A percentile compares a stretch with the other conserved stretches of the same genome.
phyloP scores from a whole-genome alignment of 1,140 invertebrate genomes.

The Ips nitidus region DNA sequence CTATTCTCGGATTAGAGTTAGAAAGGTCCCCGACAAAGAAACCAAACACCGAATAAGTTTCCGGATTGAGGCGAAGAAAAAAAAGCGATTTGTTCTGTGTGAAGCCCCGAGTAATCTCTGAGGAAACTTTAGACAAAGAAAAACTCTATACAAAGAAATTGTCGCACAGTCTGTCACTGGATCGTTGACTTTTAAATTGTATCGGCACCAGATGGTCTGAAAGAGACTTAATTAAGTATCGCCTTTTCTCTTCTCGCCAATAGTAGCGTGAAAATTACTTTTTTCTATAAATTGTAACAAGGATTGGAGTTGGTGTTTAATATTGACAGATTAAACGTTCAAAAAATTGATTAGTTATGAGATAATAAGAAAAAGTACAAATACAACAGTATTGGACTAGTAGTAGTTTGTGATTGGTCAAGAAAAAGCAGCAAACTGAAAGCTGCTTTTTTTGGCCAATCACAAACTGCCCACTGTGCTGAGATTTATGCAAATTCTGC shows the following conservation, averaged over 20 bases:
- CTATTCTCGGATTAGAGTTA: neutral
- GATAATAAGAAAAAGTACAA: no score
- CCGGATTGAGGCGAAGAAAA: neutral
- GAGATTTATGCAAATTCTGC: no score
- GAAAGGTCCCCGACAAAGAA: neutral
- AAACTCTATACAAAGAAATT: slow-evolving; percentile 21
- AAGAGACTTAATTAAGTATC: slow-evolving; percentile 22
- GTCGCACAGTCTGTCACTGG: slow-evolving; percentile 28
- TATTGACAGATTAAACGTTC: no score
- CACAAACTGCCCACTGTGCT: no score
- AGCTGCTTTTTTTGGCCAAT: no score
- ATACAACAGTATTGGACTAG: no score
- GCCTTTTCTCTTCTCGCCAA: neutral
- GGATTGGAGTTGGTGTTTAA: no score
- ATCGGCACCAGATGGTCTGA: slow-evolving; percentile 25
- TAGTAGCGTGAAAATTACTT: no score
- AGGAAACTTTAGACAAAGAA: slow-evolving; percentile 32
- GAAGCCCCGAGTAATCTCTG: slow-evolving; percentile 24
- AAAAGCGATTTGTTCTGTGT: slow-evolving; percentile 28
- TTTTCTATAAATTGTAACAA: no score
- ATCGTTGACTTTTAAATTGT: slow-evolving; percentile 37
- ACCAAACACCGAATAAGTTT: slow-evolving; percentile 20
- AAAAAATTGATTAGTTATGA: no score
- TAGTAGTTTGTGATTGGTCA: no score
- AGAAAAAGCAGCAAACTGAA: no score